Evolutionary conservation across 1,140 invertebrate genomes (phyloP).

Genomic region (Megalopta genalis): DNA sequence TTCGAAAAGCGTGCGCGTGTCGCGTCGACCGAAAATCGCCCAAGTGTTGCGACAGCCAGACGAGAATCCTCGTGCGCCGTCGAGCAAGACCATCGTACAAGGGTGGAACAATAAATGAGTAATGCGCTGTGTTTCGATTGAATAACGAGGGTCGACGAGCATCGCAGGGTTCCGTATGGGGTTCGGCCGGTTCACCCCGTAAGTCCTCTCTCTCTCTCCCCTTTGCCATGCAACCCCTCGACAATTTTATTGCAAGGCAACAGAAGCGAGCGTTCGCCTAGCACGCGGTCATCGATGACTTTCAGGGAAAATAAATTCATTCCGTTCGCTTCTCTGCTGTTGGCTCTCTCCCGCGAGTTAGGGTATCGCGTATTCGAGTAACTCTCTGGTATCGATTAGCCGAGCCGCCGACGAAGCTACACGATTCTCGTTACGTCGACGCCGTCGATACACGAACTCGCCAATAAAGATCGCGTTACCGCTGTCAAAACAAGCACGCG

Average conservation of each 20-base stretch:
- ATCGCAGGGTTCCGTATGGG: neutral
- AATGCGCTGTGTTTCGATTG: neutral
- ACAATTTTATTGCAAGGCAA: neutral
- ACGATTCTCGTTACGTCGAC: neutral
- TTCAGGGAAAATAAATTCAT: neutral
- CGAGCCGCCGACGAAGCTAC: neutral
- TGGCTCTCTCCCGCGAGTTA: neutral
- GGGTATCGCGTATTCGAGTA: neutral
- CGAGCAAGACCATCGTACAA: neutral
- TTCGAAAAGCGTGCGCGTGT: too few species aligned
- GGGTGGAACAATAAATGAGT: slow-evolving; percentile 6
- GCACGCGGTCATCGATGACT: neutral
- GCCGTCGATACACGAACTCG: neutral
- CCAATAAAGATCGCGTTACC: neutral
- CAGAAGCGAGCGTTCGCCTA: neutral
- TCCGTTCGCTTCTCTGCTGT: too few species aligned
- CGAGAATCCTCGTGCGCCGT: neutral
- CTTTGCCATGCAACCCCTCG: neutral
- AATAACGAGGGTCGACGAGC: slow-evolving; percentile 3
- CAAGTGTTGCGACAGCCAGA: neutral
- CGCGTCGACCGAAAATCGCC: neutral
- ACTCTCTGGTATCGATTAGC: neutral
- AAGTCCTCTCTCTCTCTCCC: neutral
- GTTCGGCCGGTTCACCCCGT: neutral
- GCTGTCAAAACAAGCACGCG: neutral